Base-by-base conservation (phyloP, 2,797 vertebrate genomes). In the Trichosurus vulpecula region DNA sequence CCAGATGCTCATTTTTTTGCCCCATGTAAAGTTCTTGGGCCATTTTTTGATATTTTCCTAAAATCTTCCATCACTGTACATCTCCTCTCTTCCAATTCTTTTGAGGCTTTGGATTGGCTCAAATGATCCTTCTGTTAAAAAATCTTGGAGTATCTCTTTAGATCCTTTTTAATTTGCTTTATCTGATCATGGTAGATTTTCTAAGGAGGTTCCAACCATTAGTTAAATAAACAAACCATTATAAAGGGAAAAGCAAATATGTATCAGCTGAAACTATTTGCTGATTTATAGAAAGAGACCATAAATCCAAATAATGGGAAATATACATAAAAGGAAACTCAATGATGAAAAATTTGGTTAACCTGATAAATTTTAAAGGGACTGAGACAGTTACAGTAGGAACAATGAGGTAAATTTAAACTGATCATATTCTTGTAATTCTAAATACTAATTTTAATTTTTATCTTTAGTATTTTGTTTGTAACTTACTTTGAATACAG, bases 1-100 rank as follows among this genome's bases (percentile, higher is more conserved):
- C 99, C 2, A 99, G 98, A 41, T 99, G 99, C 31, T 99, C 97
- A 0, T 92, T 98, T 98, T 99, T 99, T 98, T 99, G 99, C 95
- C 99, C 99, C 98, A 98, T 97, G 94, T 99, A 99, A 30, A 98
- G 97, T 95, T 99, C 99, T 25, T 97, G 98, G 0, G 99, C 98
- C 96, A 97, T 98, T 97, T 99, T 99, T 47, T 99, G 99, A 99
- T 99, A 99, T 94, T 98, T 98, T 98, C 12, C 98, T 98, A 98
- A 99, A 99, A 5, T 99, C 99, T 31, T 99, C 99, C 99, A 99
- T 99, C 99, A 99, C 99, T 31, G 99, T 97, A 56, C 99, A 99
- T 94, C 99, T 99, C 97, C 99, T 99, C 97, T 99, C 99, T 94
- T 99, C 99, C 96, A 99, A 98, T 98, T 99, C 99, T 99, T 99